phyloP scores from a whole-genome alignment of 2,797 vertebrate genomes.

The Lateolabrax maculatus region DNA sequence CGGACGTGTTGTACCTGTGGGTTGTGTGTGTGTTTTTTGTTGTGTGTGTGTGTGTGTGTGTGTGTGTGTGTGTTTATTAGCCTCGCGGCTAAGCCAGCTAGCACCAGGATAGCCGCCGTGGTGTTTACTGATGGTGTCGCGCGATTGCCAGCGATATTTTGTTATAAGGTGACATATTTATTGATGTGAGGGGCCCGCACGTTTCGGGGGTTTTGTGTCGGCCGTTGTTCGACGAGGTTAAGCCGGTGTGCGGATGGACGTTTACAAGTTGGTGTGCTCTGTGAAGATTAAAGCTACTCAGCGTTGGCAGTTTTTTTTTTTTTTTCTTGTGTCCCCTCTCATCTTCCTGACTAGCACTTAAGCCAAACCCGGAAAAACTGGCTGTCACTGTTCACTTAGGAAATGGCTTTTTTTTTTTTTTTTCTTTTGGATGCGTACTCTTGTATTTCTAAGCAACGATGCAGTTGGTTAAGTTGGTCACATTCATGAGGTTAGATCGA shows the following conservation, averaged over 20 bases:
- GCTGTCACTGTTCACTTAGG: slow-evolving; percentile 34
- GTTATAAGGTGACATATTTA: neutral
- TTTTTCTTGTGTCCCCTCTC: slow-evolving; percentile 68
- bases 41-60: no score
- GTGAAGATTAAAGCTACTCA: slow-evolving; percentile 43
- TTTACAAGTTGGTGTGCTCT: slow-evolving; percentile 4
- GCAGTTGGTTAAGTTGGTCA: accelerated
- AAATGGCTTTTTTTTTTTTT: slow-evolving; percentile 12
- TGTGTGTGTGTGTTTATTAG: slow-evolving; percentile 73
- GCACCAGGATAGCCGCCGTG: slow-evolving; percentile 69
- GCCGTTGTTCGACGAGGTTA: neutral
- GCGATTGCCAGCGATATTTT: slow-evolving; percentile 5
- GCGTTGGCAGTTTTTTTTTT: slow-evolving; percentile 57
- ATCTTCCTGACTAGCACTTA: slow-evolving; percentile 72
- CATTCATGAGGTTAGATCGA: neutral
- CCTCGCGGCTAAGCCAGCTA: slow-evolving; percentile 71
- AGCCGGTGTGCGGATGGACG: neutral
- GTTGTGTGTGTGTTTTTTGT: slow-evolving; percentile 67
- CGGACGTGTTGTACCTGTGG: slow-evolving; percentile 22
- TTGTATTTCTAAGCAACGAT: neutral
- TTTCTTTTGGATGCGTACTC: neutral
- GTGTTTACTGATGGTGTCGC: slow-evolving; percentile 72
- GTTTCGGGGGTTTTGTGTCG: neutral
- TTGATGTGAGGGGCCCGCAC: neutral
- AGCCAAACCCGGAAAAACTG: slow-evolving; percentile 81